Base-by-base conservation (phyloP, 2,113 vertebrate genomes). In the Anarrhichthys ocellatus region DNA sequence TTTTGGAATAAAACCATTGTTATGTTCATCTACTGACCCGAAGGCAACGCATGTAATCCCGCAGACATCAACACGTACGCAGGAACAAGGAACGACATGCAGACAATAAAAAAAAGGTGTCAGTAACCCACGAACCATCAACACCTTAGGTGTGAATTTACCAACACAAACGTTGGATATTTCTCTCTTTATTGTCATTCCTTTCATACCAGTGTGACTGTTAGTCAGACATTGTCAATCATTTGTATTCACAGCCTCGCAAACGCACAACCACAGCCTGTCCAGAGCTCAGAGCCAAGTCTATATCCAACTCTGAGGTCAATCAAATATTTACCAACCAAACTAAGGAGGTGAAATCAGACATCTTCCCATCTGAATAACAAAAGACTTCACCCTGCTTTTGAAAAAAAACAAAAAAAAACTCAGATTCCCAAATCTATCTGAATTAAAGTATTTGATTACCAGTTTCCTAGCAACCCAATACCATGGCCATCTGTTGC, bases 381-480 rank as follows among this genome's bases (percentile, higher is more conserved):
- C 82, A 90, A 92, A 91, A 90, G 81, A 90, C 82, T 90, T 89
- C 78, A 81, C 79, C 82, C 83, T 85, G 81, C 87, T 89, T 92
- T 92, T 92, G 1, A 20, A 52, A 52, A 52, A 58, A 59, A 48
- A 48, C 1, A 91, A 92, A 90, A 90, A 92, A 89, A 92, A 93
- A 78, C 76, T 84, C 87, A 69, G 68, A 92, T 89, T 91, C 88
- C 90, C 88, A 87, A 93, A 92, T 94, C 91, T 93, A 90, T 93
- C 89, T 87, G 87, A 94, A 91, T 94, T 91, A 89, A 93, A 94
- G 92, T 91, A 90, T 93, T 94, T 94, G 93, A 95, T 94, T 92
- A 93, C 89, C 93, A 94, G 94, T 95, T 92, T 94, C 95, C 93
- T 94, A 95, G 95, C 95, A 95, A 95, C 95, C 81, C 88, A 86